Base-by-base conservation (phyloP, 2,888 invertebrate species). In the Phalera bucephala region DNA sequence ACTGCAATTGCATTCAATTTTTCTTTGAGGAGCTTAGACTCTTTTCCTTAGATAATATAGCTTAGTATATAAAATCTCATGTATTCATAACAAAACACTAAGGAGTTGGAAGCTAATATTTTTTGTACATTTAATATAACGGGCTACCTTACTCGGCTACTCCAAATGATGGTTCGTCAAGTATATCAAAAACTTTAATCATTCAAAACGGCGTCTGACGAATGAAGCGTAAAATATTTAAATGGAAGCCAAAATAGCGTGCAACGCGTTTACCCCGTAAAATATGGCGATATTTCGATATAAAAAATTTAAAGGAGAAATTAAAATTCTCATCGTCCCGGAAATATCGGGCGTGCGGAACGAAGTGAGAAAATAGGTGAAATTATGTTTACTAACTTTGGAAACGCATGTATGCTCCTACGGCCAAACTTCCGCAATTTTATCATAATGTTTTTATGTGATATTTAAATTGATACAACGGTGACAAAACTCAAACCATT, bases 191-290 rank as follows among this genome's bases (percentile, higher is more conserved):
- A 76, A 70, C 64, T 76, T 68, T 73, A 83, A 86, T 83, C 66
- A 78, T 64, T 59, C 58, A 60, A 77, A 87, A 88, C 82, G 80
- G 67, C 62, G 80, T 80, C 59, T 85, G 73, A 77, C 88, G 84
- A 89, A 89, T 88, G 86, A 50, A 79, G 74, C 85, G 81, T 80
- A 88, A 89, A 88, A 88, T 86, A 80, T 84, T 83, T 81, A 86
- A 89, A 88, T 88, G 78, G 81, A 82, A 86, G 80, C 69, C 72
- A 80, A 78, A 88, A 83, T 83, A 84, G 74, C 85, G 77, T 85
- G 77, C 69, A 71, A 70, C 64, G 59, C 53, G 56, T 65, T 60
- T 71, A 71, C 55, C 57, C 72, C 74, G 74, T 85, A 80, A 89
- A 87, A 86, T 89, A 88, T 88, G 80, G 65, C 73, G 64, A 80